Base-by-base conservation (phyloP, 2,113 vertebrate species). In the Grammomys dolichurus region DNA sequence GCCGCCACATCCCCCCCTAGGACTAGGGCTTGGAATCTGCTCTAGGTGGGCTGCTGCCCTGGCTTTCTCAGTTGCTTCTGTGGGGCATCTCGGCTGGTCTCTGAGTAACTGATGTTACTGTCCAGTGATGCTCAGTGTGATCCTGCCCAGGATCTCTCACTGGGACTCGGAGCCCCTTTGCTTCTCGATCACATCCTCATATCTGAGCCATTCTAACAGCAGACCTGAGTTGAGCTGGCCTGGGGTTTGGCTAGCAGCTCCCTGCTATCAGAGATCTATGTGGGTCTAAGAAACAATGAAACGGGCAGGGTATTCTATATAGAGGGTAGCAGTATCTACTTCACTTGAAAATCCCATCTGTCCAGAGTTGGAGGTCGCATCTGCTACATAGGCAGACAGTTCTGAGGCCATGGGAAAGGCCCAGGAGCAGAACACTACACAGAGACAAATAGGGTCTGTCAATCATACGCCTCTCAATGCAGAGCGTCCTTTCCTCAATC, bases 21-120 rank as follows among this genome's bases (percentile, higher is more conserved):
- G 98, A 54, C 97, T 92, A 54, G 1, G 69, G 0, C 93, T 95
- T 97, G 97, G 98, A 98, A 96, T 91, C 58, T 96, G 96, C 94
- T 97, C 93, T 92, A 78, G 96, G 91, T 92, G 86, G 96, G 87
- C 95, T 97, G 78, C 97, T 98, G 96, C 94, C 97, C 98, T 87
- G 92, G 28, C 75, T 97, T 98, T 98, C 96, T 89, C 12, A 0
- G n/a, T 48, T 96, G 97, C 98, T 98, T 96, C 94, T 97, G 48
- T 28, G 77, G 63, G 86, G 97, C 98, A 99, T 99, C 99, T 98
- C 98, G 92, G 97, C 97, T 96, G 98, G 96, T 98, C 98, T 98
- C 94, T 87, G 80, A 98, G 91, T 92, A 97, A 40, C 92, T 93
- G 93, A 98, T 98, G 96, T 98, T 98, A 98, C 96, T 97, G 97